phyloP scores from a whole-genome alignment of 2,888 invertebrate genomes.

The Macaria notata region DNA sequence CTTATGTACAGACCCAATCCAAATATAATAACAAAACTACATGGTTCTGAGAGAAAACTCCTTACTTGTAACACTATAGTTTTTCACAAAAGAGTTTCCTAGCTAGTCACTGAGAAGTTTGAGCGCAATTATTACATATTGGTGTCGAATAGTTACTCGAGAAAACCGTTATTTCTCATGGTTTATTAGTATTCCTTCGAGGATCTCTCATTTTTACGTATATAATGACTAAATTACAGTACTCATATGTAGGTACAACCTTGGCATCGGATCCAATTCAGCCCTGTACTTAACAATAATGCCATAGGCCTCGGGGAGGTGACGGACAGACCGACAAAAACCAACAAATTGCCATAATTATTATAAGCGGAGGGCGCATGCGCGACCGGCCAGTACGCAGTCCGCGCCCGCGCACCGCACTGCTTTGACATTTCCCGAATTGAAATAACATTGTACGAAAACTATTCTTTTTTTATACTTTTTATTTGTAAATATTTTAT shows the following conservation, averaged over 20 bases:
- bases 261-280: constrained; percentile 1
- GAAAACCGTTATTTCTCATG: too few species aligned
- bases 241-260: constrained; percentile 7
- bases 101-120: too few species aligned
- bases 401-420: constrained; percentile 51
- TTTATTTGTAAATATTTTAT: neutral
- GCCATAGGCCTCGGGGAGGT: constrained; percentile 26
- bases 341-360: constrained; percentile 69
- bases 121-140: too few species aligned
- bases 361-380: constrained; percentile 67
- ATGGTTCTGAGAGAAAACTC: too few species aligned
- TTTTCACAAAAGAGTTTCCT: too few species aligned
- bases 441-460: constrained; percentile 20
- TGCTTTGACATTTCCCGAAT: constrained; percentile 35
- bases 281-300: constrained; percentile 15
- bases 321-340: constrained; percentile 68
- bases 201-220: too few species aligned
- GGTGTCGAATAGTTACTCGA: too few species aligned
- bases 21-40: too few species aligned
- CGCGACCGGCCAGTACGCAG: constrained; percentile 58
- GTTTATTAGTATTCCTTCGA: too few species aligned
- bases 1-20: too few species aligned
- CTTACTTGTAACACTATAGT: too few species aligned
- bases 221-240: constrained; percentile 18
- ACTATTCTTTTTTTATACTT: constrained; percentile 6